Base-by-base conservation (phyloP, 1,140 invertebrate species). In the Cyclina sinensis region DNA sequence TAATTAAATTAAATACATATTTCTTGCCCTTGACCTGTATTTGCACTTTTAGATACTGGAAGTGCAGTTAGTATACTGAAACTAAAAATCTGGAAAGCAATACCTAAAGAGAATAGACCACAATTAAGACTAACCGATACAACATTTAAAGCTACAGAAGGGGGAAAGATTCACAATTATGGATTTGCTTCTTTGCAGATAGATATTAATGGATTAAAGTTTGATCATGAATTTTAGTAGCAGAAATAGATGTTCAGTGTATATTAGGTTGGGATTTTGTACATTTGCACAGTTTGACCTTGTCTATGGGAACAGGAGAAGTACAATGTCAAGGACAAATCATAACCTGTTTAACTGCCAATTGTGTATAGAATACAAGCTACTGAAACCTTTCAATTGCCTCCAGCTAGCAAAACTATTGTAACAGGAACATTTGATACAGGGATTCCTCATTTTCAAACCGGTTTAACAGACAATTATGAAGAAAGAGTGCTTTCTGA, bases 191-290 rank as follows among this genome's bases (percentile, higher is more conserved):
- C 24, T 11, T 27, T 62, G 24, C 21, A 62, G 3, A 4, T 62
- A 62, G 7, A 62, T n/a, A 62, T n/a, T 27, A n/a, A n/a, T n/a
- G n/a, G 57, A 62, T 27, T n/a, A n/a, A 62, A 1, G 27, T 62
- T 62, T 62, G 57, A 62, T 7, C 5, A 62, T 62, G 57, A 62
- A n/a, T 62, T 62, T 62, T 62, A 62, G 24, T 62, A 27, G 57
- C 57, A 62, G 57, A 62, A 62, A 27, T 62, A n/a, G 57, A 62
- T 62, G 24, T n/a, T n/a, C n/a, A n/a, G n/a, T n/a, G n/a, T 27
- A 62, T 27, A 4, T 27, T 62, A 62, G 21, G 57, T 62, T 62
- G 57, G 57, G 57, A 62, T 27, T 62, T 27, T 62, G 27, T 62
- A 24, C 57, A 62, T 62, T 62, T 62, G 14, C 57, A 62, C 27